Conservation (phyloP, 1,140 invertebrate species). For the Polypedilum pembai region DNA sequence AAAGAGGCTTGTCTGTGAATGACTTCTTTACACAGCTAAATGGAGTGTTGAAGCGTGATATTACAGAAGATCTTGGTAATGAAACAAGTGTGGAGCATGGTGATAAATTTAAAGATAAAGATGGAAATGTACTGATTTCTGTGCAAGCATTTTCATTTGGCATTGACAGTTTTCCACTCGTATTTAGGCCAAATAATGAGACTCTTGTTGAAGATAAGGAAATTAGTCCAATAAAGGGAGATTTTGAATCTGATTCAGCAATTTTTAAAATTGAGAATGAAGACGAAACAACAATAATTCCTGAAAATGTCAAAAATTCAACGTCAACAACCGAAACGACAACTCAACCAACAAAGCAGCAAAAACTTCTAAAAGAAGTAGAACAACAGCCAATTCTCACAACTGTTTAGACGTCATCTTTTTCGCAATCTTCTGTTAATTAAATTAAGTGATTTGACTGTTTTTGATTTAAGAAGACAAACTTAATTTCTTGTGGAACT, state of each 20-base stretch:
- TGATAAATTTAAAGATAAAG: background rate
- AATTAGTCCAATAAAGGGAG: background rate
- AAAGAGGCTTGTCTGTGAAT: background rate
- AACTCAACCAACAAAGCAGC: background rate
- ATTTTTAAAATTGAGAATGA: background rate
- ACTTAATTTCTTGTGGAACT: no score
- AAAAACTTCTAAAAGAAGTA: constrained; percentile 1
- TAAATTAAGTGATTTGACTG: no score
- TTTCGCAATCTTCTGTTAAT: no score
- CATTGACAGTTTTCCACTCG: background rate
- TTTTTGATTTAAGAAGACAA: no score
- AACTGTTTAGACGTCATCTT: background rate
- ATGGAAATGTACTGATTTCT: background rate
- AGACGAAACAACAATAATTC: background rate
- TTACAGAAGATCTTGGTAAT: background rate
- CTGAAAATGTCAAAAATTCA: background rate
- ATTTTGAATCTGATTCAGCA: background rate
- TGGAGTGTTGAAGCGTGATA: background rate
- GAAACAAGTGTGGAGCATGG: background rate
- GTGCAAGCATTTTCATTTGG: background rate
- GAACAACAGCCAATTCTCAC: background rate
- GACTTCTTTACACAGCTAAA: background rate
- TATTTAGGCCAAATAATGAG: background rate
- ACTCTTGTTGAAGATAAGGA: background rate
- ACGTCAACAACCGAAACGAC: background rate